These are phyloP conservation scores for Drosophila teissieri DNA, from an alignment of 1,140 invertebrate species.

Conservation along the genomic window DNA sequence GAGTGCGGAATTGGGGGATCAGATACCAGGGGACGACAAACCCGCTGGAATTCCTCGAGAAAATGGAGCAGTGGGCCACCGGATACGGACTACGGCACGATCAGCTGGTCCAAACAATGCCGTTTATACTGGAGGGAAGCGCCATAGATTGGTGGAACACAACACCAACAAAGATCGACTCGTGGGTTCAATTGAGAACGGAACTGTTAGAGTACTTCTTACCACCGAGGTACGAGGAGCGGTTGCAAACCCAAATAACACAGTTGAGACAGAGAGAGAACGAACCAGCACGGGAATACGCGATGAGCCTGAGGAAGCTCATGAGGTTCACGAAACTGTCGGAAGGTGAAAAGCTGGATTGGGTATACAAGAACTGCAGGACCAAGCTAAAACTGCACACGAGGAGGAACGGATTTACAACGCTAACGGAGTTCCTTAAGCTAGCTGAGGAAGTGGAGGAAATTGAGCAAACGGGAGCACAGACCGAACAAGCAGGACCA, in stretches of 20 bases:
- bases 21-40: no score
- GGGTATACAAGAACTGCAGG: not conserved
- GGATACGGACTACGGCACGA: not conserved
- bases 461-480: no score
- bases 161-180: not conserved
- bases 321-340: not conserved
- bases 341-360: not conserved
- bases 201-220: not conserved
- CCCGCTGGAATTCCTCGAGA: no score
- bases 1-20: no score
- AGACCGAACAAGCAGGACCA: no score
- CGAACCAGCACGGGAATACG: not conserved
- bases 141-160: not conserved
- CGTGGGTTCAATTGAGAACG: not conserved
- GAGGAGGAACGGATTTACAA: not conserved
- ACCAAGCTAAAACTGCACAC: not conserved
- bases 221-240: not conserved
- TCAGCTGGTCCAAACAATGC: not conserved
- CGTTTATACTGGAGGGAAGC: no score
- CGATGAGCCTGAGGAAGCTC: not conserved
- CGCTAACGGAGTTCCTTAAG: no score
- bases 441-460: no score
- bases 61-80: not conserved
- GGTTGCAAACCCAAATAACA: not conserved
- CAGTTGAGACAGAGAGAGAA: not conserved